A percentile compares a stretch with the other conserved stretches of the same genome.
Conservation (phyloP, 1,140 invertebrate genomes). For the Drosophila watanabei region DNA sequence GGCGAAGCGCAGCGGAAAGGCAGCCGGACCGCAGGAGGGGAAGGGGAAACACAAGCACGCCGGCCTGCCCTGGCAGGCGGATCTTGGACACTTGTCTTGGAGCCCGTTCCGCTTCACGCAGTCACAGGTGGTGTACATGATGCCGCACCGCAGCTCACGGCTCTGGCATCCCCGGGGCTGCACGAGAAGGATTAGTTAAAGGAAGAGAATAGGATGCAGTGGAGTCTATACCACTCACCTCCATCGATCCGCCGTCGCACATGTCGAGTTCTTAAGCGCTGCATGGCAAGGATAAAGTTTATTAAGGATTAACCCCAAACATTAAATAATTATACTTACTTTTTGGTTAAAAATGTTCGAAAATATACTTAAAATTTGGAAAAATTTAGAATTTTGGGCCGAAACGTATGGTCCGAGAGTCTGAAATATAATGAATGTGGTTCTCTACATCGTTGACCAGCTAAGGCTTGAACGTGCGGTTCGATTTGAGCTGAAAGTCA, state of each 20-base stretch:
- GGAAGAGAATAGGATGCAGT: background rate
- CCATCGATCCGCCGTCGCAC: slow-evolving; percentile 79
- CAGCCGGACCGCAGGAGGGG: slow-evolving; percentile 87
- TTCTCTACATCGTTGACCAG: background rate
- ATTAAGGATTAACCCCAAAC: background rate
- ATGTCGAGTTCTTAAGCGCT: slow-evolving; percentile 50
- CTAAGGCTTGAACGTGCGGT: background rate
- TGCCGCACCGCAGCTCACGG: slow-evolving; percentile 89
- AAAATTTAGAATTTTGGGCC: slow-evolving; percentile 59
- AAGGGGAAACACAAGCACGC: slow-evolving; percentile 89
- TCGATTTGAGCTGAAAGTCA: background rate
- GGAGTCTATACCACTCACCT: slow-evolving; percentile 58
- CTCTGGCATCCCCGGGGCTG: slow-evolving; percentile 87
- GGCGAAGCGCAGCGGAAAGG: slow-evolving; percentile 74
- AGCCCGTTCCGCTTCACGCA: slow-evolving; percentile 92
- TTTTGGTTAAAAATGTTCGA: slow-evolving; percentile 26
- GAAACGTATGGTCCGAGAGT: slow-evolving; percentile 54
- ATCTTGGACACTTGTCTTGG: slow-evolving; percentile 90
- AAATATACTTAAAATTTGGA: slow-evolving; percentile 50
- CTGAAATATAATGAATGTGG: slow-evolving; percentile 53
- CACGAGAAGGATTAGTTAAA: background rate
- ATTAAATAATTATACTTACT: slow-evolving; percentile 25
- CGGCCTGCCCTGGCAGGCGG: slow-evolving; percentile 89
- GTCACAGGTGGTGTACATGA: slow-evolving; percentile 90
- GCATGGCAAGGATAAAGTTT: slow-evolving; percentile 17